A percentile compares a stretch with the other conserved stretches of the same genome.
These are phyloP conservation scores for Artibeus lituratus DNA, from an alignment of 2,797 vertebrate genomes.

Conservation along the genomic window DNA sequence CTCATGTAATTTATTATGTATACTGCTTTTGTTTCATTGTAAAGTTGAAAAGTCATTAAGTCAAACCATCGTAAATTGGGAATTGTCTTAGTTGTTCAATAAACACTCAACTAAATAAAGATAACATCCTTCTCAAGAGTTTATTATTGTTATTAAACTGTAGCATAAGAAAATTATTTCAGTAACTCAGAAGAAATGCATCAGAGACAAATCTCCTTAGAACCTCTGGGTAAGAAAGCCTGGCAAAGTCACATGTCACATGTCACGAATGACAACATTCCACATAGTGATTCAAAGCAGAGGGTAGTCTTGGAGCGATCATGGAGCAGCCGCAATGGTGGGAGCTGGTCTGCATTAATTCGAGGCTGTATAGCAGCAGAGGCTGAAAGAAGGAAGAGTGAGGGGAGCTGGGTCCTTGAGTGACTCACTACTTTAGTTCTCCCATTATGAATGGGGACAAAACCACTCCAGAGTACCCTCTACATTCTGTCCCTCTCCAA, in stretches of 20 bases:
- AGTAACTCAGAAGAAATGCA: not conserved
- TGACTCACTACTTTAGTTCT: not conserved
- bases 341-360: not conserved
- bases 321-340: not conserved
- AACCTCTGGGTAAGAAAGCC: not conserved
- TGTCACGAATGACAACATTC: not conserved
- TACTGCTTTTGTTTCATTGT: not conserved
- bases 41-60: not conserved
- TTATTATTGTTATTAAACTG: not conserved
- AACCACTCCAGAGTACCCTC: not conserved
- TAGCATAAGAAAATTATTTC: constrained; percentile 30
- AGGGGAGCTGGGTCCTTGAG: not conserved
- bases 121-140: not conserved
- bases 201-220: not conserved
- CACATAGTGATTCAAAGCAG: not conserved
- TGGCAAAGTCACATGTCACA: not conserved
- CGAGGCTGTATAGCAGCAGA: not conserved
- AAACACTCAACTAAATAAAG: not conserved
- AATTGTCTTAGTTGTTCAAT: not conserved
- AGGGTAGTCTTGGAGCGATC: not conserved
- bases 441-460: not conserved
- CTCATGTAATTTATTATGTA: not conserved
- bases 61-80: not conserved
- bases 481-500: not conserved
- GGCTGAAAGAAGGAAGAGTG: not conserved